Evolutionary conservation across 1,140 invertebrate species (phyloP).

Genomic region (Dendrolimus kikuchii): DNA sequence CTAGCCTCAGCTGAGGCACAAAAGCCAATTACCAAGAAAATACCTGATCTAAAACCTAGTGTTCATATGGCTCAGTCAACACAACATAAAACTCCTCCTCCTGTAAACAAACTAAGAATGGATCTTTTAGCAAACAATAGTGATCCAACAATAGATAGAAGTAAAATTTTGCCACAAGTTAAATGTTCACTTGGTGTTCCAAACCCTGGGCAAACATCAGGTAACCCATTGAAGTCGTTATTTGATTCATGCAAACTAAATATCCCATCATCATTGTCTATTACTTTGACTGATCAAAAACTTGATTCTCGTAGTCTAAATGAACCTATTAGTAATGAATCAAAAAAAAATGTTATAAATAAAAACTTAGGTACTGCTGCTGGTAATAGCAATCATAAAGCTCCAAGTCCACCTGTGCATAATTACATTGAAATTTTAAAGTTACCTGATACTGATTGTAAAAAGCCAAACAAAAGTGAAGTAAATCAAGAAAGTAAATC

Average conservation of each 20-base stretch:
- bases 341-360: slow-evolving; percentile 51
- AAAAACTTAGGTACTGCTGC: slow-evolving; percentile 45
- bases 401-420: slow-evolving; percentile 71
- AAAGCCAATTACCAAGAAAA: slow-evolving; percentile 46
- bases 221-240: slow-evolving; percentile 70
- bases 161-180: slow-evolving; percentile 61
- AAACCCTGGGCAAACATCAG: slow-evolving; percentile 38
- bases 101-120: slow-evolving; percentile 54
- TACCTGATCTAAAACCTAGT: slow-evolving; percentile 60
- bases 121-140: slow-evolving; percentile 63
- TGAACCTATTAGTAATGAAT: slow-evolving; percentile 35
- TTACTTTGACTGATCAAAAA: slow-evolving; percentile 73
- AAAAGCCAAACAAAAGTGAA: slow-evolving; percentile 40
- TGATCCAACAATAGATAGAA: slow-evolving; percentile 61
- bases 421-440: slow-evolving; percentile 76
- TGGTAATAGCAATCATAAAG: slow-evolving; percentile 43
- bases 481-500: slow-evolving; percentile 28
- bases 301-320: slow-evolving; percentile 39
- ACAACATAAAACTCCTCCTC: slow-evolving; percentile 38
- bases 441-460: slow-evolving; percentile 65
- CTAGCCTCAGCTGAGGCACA: slow-evolving; percentile 23
- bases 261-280: slow-evolving; percentile 74
- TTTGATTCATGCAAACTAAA: slow-evolving; percentile 75
- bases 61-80: slow-evolving; percentile 20
- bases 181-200: slow-evolving; percentile 44